Base-by-base conservation (phyloP, 1,140 invertebrate genomes). In the Gonioctena quinquepunctata region DNA sequence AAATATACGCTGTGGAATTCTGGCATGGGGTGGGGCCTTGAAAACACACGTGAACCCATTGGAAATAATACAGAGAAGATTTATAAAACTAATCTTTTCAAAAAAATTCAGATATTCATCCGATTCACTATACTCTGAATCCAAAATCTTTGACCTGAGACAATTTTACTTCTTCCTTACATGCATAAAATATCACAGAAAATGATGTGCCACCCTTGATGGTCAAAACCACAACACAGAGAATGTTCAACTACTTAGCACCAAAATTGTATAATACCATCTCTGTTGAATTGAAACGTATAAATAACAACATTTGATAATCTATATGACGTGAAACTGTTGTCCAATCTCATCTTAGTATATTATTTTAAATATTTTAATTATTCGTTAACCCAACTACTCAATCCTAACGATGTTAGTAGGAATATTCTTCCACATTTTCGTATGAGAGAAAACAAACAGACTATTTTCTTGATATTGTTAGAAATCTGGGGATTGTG, bases 121-220 rank as follows among this genome's bases (percentile, higher is more conserved):
- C 50, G 50, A 19, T 52, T 52, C 4, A 52, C 11, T 52, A 52
- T 52, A 52, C 21, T 52, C 50, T 52, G 11, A 52, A 52, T 52
- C 50, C 0, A 52, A 16, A 21, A 11, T 52, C 5, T 52, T 52
- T 3, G 50, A 52, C 50, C 5, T n/a, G 11, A 16, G n/a, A 52
- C 18, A 54, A 54, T 16, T 54, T n/a, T 54, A n/a, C 50, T 54
- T 54, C 50, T 54, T 54, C n/a, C 50, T 54, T 3, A 54, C 50
- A 16, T n/a, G 50, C 18, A 54, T 16, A 54, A 54, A 54, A 54
- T 54, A 54, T 54, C 18, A 54, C 4, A 19, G 18, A 50, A 50
- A 6, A 50, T n/a, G 2, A 54, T 54, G 8, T 54, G 50, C 16
- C 50, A 52, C 50, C 50, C 50, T 52, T 52, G 50, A 54, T 54